Percentiles rank a stretch among this genome's conserved stretches.
Evolutionary conservation across 2,113 vertebrate genomes (phyloP).

Genomic region (Balaeniceps rex): DNA sequence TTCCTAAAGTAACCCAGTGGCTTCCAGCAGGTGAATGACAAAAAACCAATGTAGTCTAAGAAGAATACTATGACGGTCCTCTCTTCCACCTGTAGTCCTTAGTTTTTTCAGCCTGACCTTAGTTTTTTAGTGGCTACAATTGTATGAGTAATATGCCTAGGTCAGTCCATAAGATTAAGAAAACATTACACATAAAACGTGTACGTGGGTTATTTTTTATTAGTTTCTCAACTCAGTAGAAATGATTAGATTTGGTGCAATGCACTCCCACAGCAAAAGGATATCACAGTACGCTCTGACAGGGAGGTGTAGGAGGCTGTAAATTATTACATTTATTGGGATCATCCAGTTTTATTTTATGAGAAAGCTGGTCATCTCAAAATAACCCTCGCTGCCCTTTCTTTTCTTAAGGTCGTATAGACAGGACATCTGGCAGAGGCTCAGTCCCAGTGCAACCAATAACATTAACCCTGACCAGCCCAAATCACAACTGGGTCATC

Average conservation of each 20-base stretch:
- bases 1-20: neutral
- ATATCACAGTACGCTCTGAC: neutral
- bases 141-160: neutral
- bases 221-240: neutral
- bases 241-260: neutral
- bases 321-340: neutral
- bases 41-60: neutral
- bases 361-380: neutral
- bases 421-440: neutral
- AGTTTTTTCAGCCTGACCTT: neutral
- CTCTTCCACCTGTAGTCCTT: neutral
- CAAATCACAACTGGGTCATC: neutral
- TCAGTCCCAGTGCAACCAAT: neutral
- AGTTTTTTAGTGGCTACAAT: neutral
- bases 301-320: neutral
- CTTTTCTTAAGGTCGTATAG: neutral
- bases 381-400: neutral
- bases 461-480: neutral
- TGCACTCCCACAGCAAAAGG: neutral
- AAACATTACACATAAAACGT: neutral
- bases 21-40: neutral
- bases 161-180: neutral
- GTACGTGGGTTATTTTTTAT: neutral
- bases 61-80: neutral
- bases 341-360: neutral